Percentiles rank a stretch among this genome's conserved stretches.
These are phyloP conservation scores for Tyrophagus putrescentiae DNA, from an alignment of 1,140 invertebrate genomes.

Conservation along the genomic window DNA sequence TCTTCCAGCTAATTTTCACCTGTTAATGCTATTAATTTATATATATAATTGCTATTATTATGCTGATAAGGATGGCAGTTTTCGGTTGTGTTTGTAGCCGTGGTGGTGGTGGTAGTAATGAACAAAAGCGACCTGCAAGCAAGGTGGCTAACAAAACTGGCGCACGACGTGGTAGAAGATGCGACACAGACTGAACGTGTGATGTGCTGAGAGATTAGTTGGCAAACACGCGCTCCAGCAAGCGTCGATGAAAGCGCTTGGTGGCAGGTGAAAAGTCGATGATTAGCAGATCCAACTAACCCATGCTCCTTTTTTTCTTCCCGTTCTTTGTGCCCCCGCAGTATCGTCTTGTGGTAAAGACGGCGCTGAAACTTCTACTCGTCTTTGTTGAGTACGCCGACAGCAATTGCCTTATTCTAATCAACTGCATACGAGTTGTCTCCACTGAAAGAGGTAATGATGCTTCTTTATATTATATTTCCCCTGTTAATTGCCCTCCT, in stretches of 20 bases:
- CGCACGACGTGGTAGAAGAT: not conserved
- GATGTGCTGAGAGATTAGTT: too few relatives aligned
- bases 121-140: not conserved
- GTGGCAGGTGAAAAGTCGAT: not conserved
- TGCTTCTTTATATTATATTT: not conserved
- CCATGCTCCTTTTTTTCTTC: not conserved
- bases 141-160: not conserved
- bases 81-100: too few relatives aligned
- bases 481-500: not conserved
- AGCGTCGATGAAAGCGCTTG: not conserved
- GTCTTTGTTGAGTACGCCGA: slow-evolving; percentile 98
- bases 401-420: slow-evolving; percentile 70
- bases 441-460: slow-evolving; percentile 55
- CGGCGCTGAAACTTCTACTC: slow-evolving; percentile 83
- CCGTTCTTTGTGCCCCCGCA: slow-evolving; percentile 31
- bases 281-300: not conserved
- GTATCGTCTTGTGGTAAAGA: slow-evolving; percentile 96
- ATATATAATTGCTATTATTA: not conserved
- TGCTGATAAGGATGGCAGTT: slow-evolving; percentile 2
- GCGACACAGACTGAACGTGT: not conserved
- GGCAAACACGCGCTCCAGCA: too few relatives aligned
- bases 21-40: slow-evolving; percentile 8
- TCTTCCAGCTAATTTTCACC: not conserved
- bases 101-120: not conserved
- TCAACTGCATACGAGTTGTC: slow-evolving; percentile 71